Evolutionary conservation across 2,797 vertebrate species (phyloP), one percentile per base, ranked within the genome.

Genomic region (Hypotaenidia philippensis): DNA sequence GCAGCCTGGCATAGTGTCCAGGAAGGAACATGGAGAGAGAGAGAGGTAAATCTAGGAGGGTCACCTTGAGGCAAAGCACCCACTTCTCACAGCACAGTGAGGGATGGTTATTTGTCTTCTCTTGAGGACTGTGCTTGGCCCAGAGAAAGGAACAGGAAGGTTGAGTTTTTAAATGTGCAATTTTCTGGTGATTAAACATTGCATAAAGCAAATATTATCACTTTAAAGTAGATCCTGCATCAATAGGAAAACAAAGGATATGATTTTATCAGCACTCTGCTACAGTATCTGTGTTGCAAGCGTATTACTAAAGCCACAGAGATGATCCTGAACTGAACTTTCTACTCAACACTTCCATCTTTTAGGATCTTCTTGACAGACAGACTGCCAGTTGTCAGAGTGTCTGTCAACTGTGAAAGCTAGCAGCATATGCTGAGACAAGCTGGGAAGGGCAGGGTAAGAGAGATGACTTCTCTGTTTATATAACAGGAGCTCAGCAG

Each of bases 331-430:
- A 95, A n/a, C 77, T 93, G 94, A 95, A 96, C 74, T 78, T 82
- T 92, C 92, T 93, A 60, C 65, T 90, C 82, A 90, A 59, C 5
- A 1, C 81, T 94, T 89, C 82, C 44, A 84, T 92, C 81, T 96
- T 94, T 89, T 74, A 90, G 83, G 75, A 90, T 96, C 83, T 74
- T 95, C 88, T 87, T 95, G 92, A 95, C 83, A 94, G 94, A 97
- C 90, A 95, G 91, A 93, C 93, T 95, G 88, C 93, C 93, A 94
- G 95, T 96, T 96, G 92, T 96, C 92, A 63, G 52, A 91, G 91
- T 93, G 93, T 94, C 95, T 96, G 94, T 96, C 92, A 93, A 92
- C 93, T 96, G 96, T 91, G 96, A 97, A 94, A 96, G 60, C 60
- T 94, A 94, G 86, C 86, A 84, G 83, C 94, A 96, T 96, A 96